Evolutionary conservation across 2,888 invertebrate genomes (phyloP).

Genomic region (Pimpla rufipes): DNA sequence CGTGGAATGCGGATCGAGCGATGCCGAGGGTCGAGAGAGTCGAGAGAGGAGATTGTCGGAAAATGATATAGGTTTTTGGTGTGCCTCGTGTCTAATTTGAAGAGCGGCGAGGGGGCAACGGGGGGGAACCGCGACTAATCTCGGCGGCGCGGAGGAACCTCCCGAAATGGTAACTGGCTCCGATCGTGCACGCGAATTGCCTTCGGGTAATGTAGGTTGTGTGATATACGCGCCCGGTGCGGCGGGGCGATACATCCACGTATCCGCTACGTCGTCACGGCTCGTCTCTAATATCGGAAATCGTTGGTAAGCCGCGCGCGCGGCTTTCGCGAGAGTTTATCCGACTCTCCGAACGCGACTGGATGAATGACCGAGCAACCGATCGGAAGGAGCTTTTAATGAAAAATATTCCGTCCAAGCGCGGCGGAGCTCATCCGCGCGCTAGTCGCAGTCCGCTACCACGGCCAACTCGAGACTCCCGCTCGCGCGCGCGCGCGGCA

Average conservation of each 20-base stretch:
- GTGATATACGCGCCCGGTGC: constrained; percentile 8
- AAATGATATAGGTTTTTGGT: not conserved
- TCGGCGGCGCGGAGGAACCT: not conserved
- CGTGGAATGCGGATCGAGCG: constrained; percentile 24
- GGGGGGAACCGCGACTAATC: constrained; percentile 8
- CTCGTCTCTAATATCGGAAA: constrained; percentile 61
- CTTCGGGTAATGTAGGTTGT: not conserved
- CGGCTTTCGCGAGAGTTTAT: constrained; percentile 40
- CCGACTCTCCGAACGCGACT: constrained; percentile 23
- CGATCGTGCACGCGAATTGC: constrained; percentile 21
- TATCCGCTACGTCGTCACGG: not conserved
- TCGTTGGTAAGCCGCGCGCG: constrained; percentile 54
- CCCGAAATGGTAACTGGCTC: constrained; percentile 14
- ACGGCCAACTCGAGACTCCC: no score
- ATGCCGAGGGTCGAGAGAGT: not conserved
- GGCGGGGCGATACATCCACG: no score
- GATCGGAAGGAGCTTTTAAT: constrained; percentile 24
- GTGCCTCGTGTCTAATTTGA: constrained; percentile 28
- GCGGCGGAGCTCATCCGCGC: not conserved
- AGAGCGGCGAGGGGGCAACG: not conserved
- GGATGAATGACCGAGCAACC: not conserved
- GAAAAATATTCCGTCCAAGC: constrained; percentile 14
- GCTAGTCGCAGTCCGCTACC: no score
- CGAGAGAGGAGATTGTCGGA: not conserved
- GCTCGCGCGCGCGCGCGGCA: not conserved